Conservation (phyloP, 2,888 invertebrate species). For the Agonum fuliginosum region DNA sequence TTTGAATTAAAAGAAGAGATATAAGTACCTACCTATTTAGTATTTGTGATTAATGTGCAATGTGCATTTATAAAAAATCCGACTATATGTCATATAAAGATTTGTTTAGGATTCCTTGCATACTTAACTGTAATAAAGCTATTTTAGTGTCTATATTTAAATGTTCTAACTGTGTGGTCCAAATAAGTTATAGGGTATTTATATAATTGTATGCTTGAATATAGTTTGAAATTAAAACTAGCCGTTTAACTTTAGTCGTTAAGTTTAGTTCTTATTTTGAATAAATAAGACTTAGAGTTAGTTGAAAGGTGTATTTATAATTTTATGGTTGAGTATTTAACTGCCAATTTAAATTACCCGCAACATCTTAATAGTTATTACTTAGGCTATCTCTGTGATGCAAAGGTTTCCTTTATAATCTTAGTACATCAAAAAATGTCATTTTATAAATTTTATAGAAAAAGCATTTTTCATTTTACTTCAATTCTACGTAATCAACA, state of each 20-base stretch:
- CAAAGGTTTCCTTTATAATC: neutral
- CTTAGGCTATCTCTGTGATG: neutral
- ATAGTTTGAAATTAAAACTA: neutral
- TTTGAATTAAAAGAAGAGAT: no score
- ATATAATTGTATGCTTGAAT: neutral
- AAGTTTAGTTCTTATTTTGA: neutral
- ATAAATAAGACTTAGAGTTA: slow-evolving; percentile 14
- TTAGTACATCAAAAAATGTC: no score
- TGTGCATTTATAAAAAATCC: no score
- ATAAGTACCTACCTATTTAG: no score
- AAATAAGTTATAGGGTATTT: neutral
- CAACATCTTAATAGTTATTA: neutral
- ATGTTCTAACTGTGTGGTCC: slow-evolving; percentile 19
- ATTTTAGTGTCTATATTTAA: slow-evolving; percentile 29
- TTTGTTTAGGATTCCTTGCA: slow-evolving; percentile 14
- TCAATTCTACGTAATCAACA: no score
- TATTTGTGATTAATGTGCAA: no score
- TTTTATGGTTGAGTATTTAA: neutral
- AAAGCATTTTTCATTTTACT: no score
- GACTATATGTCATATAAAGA: no score
- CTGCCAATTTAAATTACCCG: neutral
- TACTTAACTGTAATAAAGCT: slow-evolving; percentile 10
- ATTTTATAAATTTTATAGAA: neutral
- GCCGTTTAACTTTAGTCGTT: neutral
- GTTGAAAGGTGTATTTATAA: neutral